Evolutionary conservation across 1,140 invertebrate species (phyloP).

Genomic region (Listronotus oregonensis): DNA sequence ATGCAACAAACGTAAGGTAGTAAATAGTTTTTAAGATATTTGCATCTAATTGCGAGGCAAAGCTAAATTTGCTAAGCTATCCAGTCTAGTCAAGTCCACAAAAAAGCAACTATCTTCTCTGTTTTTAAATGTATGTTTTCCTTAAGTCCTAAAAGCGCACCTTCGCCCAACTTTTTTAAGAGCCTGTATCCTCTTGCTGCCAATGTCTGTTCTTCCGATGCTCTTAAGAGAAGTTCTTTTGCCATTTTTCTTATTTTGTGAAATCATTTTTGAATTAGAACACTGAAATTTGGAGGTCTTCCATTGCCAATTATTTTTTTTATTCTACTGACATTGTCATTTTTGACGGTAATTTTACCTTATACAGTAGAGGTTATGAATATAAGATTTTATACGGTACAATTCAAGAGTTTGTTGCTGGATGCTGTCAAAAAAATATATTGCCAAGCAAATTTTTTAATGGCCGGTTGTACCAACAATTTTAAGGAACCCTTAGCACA

Average conservation of each 20-base stretch:
- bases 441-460: too few species aligned
- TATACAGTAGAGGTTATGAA: too few species aligned
- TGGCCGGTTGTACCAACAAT: too few species aligned
- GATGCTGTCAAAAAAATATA: too few species aligned
- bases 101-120: not conserved
- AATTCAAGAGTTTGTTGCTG: too few species aligned
- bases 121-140: not conserved
- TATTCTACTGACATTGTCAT: not conserved
- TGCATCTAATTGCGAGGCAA: too few species aligned
- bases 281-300: slow-evolving; percentile 38
- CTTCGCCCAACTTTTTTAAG: slow-evolving; percentile 67
- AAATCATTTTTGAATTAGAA: slow-evolving; percentile 1
- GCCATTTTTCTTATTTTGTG: slow-evolving; percentile 14
- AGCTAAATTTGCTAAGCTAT: too few species aligned
- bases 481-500: too few species aligned
- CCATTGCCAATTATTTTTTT: not conserved
- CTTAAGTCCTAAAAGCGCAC: slow-evolving; percentile 38
- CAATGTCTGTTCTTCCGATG: slow-evolving; percentile 64
- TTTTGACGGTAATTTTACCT: slow-evolving; percentile 15
- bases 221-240: slow-evolving; percentile 27
- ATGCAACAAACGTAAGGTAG: too few species aligned
- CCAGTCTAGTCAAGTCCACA: too few species aligned
- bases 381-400: too few species aligned
- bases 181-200: slow-evolving; percentile 64
- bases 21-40: too few species aligned